phyloP scores from a whole-genome alignment of 2,888 invertebrate species.

The Trachelus tabidus region DNA sequence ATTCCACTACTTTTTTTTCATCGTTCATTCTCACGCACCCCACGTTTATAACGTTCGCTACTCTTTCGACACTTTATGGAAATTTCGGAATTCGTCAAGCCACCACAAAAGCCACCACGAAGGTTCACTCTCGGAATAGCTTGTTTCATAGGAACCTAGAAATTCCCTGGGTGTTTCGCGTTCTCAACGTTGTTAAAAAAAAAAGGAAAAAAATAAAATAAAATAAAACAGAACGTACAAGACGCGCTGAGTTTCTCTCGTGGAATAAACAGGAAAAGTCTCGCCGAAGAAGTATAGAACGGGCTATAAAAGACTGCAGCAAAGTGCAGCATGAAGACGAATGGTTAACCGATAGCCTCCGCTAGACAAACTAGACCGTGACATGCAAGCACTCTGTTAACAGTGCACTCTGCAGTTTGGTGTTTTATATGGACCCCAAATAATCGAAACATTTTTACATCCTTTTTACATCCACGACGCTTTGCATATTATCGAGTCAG shows the following conservation, averaged over 20 bases:
- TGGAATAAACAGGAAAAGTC: conserved; percentile 23
- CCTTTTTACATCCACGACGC: background rate
- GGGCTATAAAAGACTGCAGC: conserved; percentile 15
- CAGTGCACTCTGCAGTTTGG: background rate
- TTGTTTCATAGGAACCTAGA: background rate
- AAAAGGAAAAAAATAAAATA: background rate
- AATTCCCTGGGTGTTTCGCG: background rate
- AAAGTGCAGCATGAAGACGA: conserved; percentile 40
- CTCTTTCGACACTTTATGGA: background rate
- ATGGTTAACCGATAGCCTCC: conserved; percentile 52
- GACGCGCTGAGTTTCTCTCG: conserved; percentile 7
- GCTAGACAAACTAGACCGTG: conserved; percentile 42
- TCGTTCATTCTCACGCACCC: background rate
- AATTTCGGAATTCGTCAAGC: background rate
- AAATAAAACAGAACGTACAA: background rate
- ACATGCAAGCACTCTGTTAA: conserved; percentile 36
- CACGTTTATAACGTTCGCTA: background rate
- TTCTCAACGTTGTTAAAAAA: background rate
- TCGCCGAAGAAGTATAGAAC: conserved; percentile 14
- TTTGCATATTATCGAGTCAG: background rate
- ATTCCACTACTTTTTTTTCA: background rate
- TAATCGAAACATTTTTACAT: background rate
- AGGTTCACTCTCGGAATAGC: background rate
- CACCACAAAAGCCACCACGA: background rate
- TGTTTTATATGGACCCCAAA: background rate